Evolutionary conservation across 2,797 vertebrate genomes (phyloP).

Genomic region (Tarsius wallacei): DNA sequence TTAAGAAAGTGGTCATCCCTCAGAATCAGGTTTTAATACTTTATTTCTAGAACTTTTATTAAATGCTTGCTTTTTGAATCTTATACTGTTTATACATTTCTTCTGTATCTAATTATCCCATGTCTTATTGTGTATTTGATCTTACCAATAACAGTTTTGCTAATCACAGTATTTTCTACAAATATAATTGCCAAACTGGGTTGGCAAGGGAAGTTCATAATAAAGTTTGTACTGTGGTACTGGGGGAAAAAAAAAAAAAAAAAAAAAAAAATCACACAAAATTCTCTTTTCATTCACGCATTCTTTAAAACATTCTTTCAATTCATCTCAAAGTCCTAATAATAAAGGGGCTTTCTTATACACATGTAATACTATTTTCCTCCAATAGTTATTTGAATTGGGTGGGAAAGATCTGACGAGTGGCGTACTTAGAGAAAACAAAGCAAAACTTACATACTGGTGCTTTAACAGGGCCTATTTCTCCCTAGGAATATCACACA

Average conservation of each 20-base stretch:
- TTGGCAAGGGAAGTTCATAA: constrained; percentile 9
- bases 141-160: background rate
- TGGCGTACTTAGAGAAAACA: background rate
- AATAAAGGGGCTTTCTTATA: background rate
- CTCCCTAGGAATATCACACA: background rate
- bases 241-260: background rate
- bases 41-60: constrained; percentile 33
- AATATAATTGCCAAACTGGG: background rate
- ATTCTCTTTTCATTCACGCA: background rate
- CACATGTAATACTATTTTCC: background rate
- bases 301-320: background rate
- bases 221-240: background rate
- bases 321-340: background rate
- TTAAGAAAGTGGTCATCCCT: background rate
- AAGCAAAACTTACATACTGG: background rate
- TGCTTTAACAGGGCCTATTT: background rate
- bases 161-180: constrained; percentile 12
- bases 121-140: background rate
- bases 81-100: background rate
- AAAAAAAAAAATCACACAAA: background rate
- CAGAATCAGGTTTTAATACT: background rate
- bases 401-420: background rate
- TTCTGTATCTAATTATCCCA: background rate
- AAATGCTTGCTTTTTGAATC: background rate
- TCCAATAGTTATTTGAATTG: background rate